Conservation (phyloP, 2,113 vertebrate species). For the Saguinus imperator region DNA sequence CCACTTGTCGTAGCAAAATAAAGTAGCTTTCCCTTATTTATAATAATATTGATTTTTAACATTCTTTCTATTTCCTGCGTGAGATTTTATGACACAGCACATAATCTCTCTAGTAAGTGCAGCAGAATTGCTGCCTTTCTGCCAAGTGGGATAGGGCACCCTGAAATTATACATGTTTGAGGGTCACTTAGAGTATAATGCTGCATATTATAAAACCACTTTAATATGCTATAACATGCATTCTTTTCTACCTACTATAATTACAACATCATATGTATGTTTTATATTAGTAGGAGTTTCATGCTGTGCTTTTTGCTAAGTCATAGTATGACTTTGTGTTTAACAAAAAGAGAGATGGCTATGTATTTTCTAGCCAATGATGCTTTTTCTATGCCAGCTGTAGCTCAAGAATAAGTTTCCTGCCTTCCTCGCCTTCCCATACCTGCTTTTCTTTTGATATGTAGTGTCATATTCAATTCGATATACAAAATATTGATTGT, state of each 20-base stretch:
- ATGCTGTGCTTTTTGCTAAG: not conserved
- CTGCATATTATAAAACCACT: not conserved
- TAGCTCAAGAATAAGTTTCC: constrained; percentile 16
- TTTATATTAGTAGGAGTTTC: not conserved
- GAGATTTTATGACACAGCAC: not conserved
- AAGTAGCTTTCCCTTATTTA: constrained; percentile 40
- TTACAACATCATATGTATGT: not conserved
- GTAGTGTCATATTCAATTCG: not conserved
- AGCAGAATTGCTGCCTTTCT: not conserved
- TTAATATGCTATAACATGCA: not conserved
- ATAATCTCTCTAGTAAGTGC: constrained; percentile 1
- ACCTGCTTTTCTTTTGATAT: not conserved
- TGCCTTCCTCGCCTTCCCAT: not conserved
- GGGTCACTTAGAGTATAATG: not conserved
- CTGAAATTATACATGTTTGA: not conserved
- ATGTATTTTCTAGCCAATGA: not conserved
- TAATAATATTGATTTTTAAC: constrained; percentile 36
- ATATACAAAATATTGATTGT: constrained; percentile 29
- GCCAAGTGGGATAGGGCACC: not conserved
- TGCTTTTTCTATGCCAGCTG: not conserved
- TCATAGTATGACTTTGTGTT: constrained; percentile 39
- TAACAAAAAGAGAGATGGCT: constrained; percentile 10
- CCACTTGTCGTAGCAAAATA: constrained; percentile 19
- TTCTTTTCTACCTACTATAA: constrained; percentile 16
- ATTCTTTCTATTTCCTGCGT: constrained; percentile 27